phyloP scores from a whole-genome alignment of 2,113 vertebrate genomes.

The Ammodytes marinus region DNA sequence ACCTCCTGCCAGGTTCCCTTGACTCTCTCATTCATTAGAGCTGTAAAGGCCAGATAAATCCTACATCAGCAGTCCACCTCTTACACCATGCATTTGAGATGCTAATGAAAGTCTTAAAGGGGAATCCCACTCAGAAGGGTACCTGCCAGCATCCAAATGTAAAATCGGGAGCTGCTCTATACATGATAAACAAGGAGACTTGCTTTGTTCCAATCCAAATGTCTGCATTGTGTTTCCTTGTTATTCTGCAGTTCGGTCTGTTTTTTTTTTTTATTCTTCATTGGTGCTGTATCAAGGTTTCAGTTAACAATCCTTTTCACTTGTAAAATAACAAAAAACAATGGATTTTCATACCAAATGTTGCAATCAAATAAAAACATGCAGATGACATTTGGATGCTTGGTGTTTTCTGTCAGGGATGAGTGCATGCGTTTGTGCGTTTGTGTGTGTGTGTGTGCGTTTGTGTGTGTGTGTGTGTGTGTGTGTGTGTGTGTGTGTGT shows the following conservation, averaged over 20 bases:
- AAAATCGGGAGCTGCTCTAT: neutral
- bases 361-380: slow-evolving; percentile 53
- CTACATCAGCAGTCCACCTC: slow-evolving; percentile 59
- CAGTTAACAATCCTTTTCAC: slow-evolving; percentile 13
- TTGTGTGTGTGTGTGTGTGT: neutral
- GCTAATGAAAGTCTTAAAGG: slow-evolving; percentile 42
- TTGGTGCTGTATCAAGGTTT: neutral
- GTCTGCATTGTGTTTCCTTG: neutral
- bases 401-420: slow-evolving; percentile 34
- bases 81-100: slow-evolving; percentile 25
- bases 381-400: neutral
- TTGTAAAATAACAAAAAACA: neutral
- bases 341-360: slow-evolving; percentile 23
- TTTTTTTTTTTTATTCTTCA: neutral
- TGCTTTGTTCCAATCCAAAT: slow-evolving; percentile 2
- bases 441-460: neutral
- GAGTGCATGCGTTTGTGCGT: neutral
- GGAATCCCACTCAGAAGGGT: slow-evolving; percentile 22
- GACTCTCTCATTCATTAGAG: slow-evolving; percentile 59
- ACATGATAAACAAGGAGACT: neutral
- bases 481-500: neutral
- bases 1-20: slow-evolving; percentile 59
- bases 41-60: slow-evolving; percentile 33
- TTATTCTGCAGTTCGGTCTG: neutral
- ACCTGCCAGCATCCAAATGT: slow-evolving; percentile 1